These are phyloP conservation scores for Anaspis maculata DNA, from an alignment of 2,888 invertebrate genomes.

Conservation along the genomic window DNA sequence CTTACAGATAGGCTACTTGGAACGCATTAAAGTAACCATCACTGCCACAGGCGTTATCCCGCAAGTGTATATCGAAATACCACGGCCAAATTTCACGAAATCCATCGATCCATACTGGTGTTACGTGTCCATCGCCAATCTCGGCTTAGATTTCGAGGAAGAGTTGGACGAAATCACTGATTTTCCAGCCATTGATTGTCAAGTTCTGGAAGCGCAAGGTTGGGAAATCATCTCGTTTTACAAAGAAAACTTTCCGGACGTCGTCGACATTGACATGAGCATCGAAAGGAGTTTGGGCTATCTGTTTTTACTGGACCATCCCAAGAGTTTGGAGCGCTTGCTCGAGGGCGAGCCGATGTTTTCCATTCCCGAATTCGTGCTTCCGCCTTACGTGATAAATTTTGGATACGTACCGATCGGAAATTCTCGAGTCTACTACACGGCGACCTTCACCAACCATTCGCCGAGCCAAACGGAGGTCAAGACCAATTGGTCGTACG, in stretches of 20 bases:
- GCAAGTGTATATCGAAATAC: conserved; percentile 49
- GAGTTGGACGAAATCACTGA: too few species aligned
- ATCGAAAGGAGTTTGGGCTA: conserved; percentile 49
- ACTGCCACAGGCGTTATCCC: conserved; percentile 52
- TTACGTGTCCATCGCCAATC: too few species aligned
- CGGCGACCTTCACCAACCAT: too few species aligned
- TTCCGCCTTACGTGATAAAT: conserved; percentile 49
- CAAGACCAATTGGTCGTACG: too few species aligned
- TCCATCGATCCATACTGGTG: neutral
- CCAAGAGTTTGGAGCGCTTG: conserved; percentile 38
- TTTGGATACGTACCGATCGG: conserved; percentile 49
- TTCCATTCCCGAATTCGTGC: conserved; percentile 45
- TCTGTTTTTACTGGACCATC: conserved; percentile 42
- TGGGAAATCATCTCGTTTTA: conserved; percentile 20
- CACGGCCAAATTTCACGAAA: conserved; percentile 26
- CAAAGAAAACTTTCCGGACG: conserved; percentile 36
- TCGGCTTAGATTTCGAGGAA: too few species aligned
- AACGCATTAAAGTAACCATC: conserved; percentile 47
- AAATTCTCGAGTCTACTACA: too few species aligned
- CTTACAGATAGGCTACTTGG: conserved; percentile 44
- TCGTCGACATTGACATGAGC: conserved; percentile 54
- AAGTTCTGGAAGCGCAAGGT: conserved; percentile 10
- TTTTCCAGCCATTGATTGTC: neutral
- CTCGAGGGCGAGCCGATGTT: conserved; percentile 22
- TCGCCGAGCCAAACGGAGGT: too few species aligned